Evolutionary conservation across 1,140 invertebrate genomes (phyloP).

Genomic region (Scaptomyza hsui): DNA sequence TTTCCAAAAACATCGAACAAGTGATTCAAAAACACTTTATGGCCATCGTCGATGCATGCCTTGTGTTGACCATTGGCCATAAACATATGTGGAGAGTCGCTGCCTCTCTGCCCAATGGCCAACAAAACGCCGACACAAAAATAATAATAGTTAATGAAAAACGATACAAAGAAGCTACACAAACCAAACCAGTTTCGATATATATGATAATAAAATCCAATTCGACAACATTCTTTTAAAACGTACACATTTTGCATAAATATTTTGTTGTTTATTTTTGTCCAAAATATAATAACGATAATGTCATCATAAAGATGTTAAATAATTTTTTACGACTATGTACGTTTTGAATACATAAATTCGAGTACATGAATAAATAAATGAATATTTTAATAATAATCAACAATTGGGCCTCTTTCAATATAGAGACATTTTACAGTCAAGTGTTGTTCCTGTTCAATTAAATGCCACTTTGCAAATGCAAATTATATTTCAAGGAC

Average conservation of each 20-base stretch:
- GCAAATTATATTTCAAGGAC: constrained; percentile 58
- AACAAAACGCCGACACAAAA: constrained; percentile 1
- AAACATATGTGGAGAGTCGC: constrained; percentile 29
- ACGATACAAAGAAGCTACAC: constrained; percentile 20
- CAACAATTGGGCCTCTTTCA: not conserved
- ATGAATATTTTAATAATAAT: not conserved
- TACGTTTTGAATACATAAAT: constrained; percentile 4
- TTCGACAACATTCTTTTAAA: constrained; percentile 69
- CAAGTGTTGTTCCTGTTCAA: constrained; percentile 25
- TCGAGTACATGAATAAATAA: not conserved
- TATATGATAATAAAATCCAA: constrained; percentile 70
- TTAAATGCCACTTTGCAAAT: constrained; percentile 70
- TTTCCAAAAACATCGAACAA: constrained; percentile 12
- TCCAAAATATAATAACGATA: constrained; percentile 7
- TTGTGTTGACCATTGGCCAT: constrained; percentile 22
- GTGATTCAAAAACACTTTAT: constrained; percentile 40
- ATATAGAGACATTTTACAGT: not conserved
- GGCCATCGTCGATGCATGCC: constrained; percentile 49
- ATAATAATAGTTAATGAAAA: constrained; percentile 40
- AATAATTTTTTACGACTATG: constrained; percentile 1
- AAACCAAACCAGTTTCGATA: constrained; percentile 61
- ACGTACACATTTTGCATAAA: constrained; percentile 71
- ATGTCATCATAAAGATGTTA: constrained; percentile 25
- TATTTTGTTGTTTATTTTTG: constrained; percentile 23
- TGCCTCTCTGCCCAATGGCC: no score